phyloP scores from a whole-genome alignment of 2,113 vertebrate genomes.

The Menura novaehollandiae region DNA sequence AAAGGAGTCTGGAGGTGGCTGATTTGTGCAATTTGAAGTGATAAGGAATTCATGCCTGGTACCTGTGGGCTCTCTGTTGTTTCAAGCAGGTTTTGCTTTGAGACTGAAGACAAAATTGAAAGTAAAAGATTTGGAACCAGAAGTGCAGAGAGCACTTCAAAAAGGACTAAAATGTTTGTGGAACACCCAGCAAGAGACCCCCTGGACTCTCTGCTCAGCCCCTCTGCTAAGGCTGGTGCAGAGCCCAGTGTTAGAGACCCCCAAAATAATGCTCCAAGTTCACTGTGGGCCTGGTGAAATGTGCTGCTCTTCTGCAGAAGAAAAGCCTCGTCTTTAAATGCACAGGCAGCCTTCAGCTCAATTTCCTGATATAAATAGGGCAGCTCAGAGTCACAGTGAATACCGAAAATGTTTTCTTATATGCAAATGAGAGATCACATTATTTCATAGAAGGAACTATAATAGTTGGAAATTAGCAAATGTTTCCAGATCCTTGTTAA shows the following conservation, averaged over 20 bases:
- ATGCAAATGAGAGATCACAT: conserved; percentile 24
- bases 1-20: background rate
- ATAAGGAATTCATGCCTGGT: background rate
- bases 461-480: conserved; percentile 43
- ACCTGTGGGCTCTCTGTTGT: background rate
- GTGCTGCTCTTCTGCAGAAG: background rate
- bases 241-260: background rate
- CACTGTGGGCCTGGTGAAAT: background rate
- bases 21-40: background rate
- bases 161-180: background rate
- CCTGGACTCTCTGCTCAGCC: background rate
- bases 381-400: conserved; percentile 36
- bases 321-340: conserved; percentile 16
- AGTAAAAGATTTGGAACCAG: background rate
- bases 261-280: background rate
- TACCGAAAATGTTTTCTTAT: conserved; percentile 36
- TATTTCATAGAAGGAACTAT: conserved; percentile 20
- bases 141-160: background rate
- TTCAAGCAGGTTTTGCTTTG: background rate
- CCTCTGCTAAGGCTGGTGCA: background rate
- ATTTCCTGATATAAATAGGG: conserved; percentile 36
- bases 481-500: conserved; percentile 21
- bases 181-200: background rate
- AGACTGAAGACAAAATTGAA: background rate
- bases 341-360: background rate